phyloP scores from a whole-genome alignment of 2,888 invertebrate species.

The Stenolophus ochropezus region DNA sequence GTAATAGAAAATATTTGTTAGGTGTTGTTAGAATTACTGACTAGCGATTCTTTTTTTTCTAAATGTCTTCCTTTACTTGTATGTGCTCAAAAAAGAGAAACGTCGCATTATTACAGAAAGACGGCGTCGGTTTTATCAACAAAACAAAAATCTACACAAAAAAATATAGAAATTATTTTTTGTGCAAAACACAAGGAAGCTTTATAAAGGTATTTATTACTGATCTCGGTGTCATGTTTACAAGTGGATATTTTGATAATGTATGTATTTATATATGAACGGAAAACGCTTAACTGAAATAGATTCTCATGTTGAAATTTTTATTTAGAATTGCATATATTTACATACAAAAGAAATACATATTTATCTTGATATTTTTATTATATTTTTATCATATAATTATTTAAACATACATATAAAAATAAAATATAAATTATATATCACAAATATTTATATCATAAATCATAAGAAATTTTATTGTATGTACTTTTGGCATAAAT shows the following conservation, averaged over 20 bases:
- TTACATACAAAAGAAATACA: neutral
- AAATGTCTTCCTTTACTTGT: slow-evolving; percentile 58
- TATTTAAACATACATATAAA: neutral
- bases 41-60: slow-evolving; percentile 49
- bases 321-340: slow-evolving; percentile 14
- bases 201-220: slow-evolving; percentile 47
- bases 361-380: neutral
- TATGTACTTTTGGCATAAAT: neutral
- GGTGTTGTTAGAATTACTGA: slow-evolving; percentile 54
- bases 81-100: slow-evolving; percentile 55
- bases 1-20: slow-evolving; percentile 53
- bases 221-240: slow-evolving; percentile 49
- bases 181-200: slow-evolving; percentile 55
- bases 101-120: slow-evolving; percentile 24
- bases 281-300: slow-evolving; percentile 19
- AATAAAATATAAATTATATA: neutral
- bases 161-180: slow-evolving; percentile 53
- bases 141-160: slow-evolving; percentile 42
- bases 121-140: slow-evolving; percentile 52
- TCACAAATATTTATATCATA: neutral
- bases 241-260: slow-evolving; percentile 50
- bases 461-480: neutral
- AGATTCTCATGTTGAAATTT: slow-evolving; percentile 38
- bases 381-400: neutral
- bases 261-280: slow-evolving; percentile 27